Evolutionary conservation across 2,888 invertebrate genomes (phyloP), one percentile per base, ranked within the genome.

Genomic region (Pammene fasciana): DNA sequence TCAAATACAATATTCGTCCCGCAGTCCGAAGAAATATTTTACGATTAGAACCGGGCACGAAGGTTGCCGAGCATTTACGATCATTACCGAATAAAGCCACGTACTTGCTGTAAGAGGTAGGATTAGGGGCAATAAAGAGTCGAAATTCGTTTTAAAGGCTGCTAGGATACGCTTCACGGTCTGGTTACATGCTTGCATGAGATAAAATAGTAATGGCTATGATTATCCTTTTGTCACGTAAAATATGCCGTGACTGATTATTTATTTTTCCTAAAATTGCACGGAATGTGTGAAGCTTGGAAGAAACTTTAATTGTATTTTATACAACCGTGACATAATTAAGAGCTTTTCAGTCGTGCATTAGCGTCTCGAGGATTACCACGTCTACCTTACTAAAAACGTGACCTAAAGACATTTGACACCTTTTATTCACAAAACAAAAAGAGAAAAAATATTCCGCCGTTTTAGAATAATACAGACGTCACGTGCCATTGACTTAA

Each of bases 61-160:
- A n/a, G 13, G 34, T 45, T 38, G 36, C 52, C 68, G 68, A 57
- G n/a, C 68, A 52, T 64, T 68, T 65, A 65, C 68, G 68, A 68
- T 68, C 68, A 65, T 64, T 68, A 52, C 64, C 64, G 64, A 68
- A 64, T 64, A 64, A 68, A 64, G 57, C 64, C 68, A 65, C 68
- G 64, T 57, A 64, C 68, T 68, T 64, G 11, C 68, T 64, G 50
- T 59, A 68, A 68, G 64, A 65, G 68, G 64, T 64, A 16, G 68
- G 68, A 68, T 68, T 68, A 68, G 68, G 64, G 43, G 64, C 52
- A 57, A 57, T 68, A 68, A 68, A 65, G 57, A 38, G 45, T 7
- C 57, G 52, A 46, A 65, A 68, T 68, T 68, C 68, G 68, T 59
- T 68, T 68, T 68, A 52, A 36, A 55, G 18, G 67, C 38, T 46